Evolutionary conservation across 1,140 invertebrate species (phyloP).

Genomic region (Augochlora pura): DNA sequence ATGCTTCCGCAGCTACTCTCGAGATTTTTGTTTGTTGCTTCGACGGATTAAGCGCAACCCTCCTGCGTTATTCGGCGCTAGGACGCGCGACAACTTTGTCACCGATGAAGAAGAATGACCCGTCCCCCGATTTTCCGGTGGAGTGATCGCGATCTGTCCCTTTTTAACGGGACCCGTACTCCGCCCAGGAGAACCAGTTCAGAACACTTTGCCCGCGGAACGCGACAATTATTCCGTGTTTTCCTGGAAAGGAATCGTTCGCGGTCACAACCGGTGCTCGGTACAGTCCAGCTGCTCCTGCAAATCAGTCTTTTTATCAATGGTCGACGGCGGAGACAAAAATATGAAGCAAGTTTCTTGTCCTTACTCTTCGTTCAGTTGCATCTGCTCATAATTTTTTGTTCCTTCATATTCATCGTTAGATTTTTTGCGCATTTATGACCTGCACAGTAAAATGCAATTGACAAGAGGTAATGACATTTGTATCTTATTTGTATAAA

Average conservation of each 20-base stretch:
- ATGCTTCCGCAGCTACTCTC: not conserved
- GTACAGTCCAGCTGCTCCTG: too few species aligned
- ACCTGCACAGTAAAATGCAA: too few species aligned
- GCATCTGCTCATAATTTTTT: too few species aligned
- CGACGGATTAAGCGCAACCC: slow-evolving; percentile 38
- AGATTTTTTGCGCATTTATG: too few species aligned
- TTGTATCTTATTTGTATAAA: too few species aligned
- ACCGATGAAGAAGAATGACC: not conserved
- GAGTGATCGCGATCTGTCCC: slow-evolving; percentile 13
- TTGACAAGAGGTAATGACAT: too few species aligned
- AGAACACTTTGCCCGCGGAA: not conserved
- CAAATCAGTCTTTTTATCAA: too few species aligned
- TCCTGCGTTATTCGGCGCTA: slow-evolving; percentile 2
- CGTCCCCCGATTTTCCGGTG: slow-evolving; percentile 18
- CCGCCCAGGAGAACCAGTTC: not conserved
- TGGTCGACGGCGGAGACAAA: too few species aligned
- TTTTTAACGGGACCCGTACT: not conserved
- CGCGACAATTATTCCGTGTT: not conserved
- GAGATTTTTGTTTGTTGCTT: slow-evolving; percentile 58
- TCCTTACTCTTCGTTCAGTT: too few species aligned
- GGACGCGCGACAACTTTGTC: slow-evolving; percentile 38
- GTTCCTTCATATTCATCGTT: too few species aligned
- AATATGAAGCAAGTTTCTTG: too few species aligned
- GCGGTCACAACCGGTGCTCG: too few species aligned
- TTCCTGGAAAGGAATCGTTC: not conserved